These are phyloP conservation scores for Drosophila virilis DNA, from an alignment of 1,140 invertebrate species.

Conservation along the genomic window DNA sequence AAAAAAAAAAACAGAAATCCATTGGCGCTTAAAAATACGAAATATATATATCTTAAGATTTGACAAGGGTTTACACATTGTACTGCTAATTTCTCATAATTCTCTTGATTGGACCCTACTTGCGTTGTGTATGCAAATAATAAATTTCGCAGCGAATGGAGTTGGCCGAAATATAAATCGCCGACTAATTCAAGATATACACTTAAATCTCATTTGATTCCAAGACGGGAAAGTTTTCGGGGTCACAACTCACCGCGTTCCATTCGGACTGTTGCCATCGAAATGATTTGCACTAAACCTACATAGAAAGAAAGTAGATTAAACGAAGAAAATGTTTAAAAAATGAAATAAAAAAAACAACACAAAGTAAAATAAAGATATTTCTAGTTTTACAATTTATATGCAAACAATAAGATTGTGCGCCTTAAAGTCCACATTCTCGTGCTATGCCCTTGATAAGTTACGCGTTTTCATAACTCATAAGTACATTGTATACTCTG, in stretches of 20 bases:
- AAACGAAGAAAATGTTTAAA: conserved; percentile 63
- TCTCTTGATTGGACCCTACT: neutral
- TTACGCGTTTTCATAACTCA: conserved; percentile 1
- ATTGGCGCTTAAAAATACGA: neutral
- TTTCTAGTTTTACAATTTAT: neutral
- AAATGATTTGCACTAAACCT: conserved; percentile 84
- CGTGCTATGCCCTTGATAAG: neutral
- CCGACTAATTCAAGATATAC: neutral
- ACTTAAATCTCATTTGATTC: conserved; percentile 5
- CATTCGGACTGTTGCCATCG: conserved; percentile 77
- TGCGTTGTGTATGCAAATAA: neutral
- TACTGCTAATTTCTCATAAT: too few relatives aligned
- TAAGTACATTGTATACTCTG: neutral
- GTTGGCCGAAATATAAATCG: neutral
- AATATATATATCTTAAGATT: neutral
- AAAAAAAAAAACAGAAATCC: too few relatives aligned
- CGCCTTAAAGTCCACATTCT: neutral
- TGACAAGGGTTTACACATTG: neutral
- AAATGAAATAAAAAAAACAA: conserved; percentile 45
- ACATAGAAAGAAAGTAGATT: conserved; percentile 80
- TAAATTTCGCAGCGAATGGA: neutral
- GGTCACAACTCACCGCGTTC: conserved; percentile 80
- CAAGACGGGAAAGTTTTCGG: conserved; percentile 28
- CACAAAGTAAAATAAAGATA: conserved; percentile 10
- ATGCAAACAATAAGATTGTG: neutral